Evolutionary conservation across 2,888 invertebrate species (phyloP), one percentile per base, ranked within the genome.

Genomic region (Auanema freiburgensis): DNA sequence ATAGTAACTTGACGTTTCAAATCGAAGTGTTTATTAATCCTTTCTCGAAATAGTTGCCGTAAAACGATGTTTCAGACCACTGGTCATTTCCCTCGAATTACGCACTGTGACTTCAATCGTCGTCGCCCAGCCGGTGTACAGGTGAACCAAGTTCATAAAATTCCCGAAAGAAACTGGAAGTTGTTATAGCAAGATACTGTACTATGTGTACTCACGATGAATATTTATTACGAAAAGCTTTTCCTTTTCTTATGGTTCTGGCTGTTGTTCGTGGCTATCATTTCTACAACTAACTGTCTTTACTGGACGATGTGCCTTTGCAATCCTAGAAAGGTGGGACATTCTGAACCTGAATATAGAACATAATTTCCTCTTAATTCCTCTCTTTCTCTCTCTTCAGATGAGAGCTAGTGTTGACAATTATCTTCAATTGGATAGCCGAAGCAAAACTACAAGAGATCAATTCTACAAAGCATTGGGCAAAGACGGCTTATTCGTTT

Each of bases 231-330:
- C 69, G 83, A 83, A 59, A 83, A 83, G 58, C 65, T 83, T 40
- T 76, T 83, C 66, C 63, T 83, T 33, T 83, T 83, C 69, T 72
- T 83, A 23, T 83, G 83, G 83, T 82, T 82, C 69, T 82, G 82
- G 82, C 71, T 81, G 62, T 55, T 77, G 42, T 82, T 83, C 65
- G 82, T 82, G 24, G 70, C 79, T 16, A 18, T 70, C 12, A 72
- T 78, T 3, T 76, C 77, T 44, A 71, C 75, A n/a, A 44, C 68
- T 23, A 81, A 81, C 65, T 74, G 69, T 33, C 24, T 75, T 21
- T 73, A 66, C 24, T 82, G 81, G 81, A 41, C 74, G 40, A 57
- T 63, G 51, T 56, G 68, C 14, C 54, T 76, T 61, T 79, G 77
- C 53, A 62, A 66, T 18, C 46, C 59, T 1, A 62, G 61, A 8